A percentile compares a stretch with the other conserved stretches of the same genome.
Conservation (phyloP, 2,113 vertebrate genomes). For the Gila orcuttii region DNA sequence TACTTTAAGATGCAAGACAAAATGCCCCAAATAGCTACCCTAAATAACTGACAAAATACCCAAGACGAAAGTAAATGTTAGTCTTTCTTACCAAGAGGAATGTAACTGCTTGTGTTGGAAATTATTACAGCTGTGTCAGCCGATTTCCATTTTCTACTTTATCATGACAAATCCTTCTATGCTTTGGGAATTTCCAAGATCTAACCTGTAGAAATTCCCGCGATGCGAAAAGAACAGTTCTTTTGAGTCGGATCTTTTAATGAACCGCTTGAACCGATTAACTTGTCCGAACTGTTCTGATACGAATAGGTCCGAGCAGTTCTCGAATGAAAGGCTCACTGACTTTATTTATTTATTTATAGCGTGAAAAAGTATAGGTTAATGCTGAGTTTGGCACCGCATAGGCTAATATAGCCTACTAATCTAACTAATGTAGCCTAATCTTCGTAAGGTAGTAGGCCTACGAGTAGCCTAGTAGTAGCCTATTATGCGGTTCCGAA, state of each 20-base stretch:
- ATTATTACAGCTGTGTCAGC: background rate
- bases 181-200: background rate
- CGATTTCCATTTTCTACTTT: background rate
- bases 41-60: background rate
- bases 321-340: background rate
- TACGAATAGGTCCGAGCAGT: background rate
- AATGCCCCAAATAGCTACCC: background rate
- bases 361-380: too few relatives aligned
- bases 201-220: background rate
- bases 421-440: too few relatives aligned
- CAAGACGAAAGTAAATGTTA: background rate
- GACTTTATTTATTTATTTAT: too few relatives aligned
- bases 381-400: too few relatives aligned
- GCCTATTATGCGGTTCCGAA: too few relatives aligned
- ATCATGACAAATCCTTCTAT: background rate
- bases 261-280: background rate
- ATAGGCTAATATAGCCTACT: too few relatives aligned
- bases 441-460: too few relatives aligned
- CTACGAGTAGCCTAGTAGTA: background rate
- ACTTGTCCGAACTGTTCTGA: background rate
- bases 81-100: background rate
- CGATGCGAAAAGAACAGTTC: background rate
- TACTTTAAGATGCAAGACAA: background rate
- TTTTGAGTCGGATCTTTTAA: background rate
- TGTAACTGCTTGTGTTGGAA: too few relatives aligned